phyloP scores from a whole-genome alignment of 2,113 vertebrate genomes.

The Rhea pennata region DNA sequence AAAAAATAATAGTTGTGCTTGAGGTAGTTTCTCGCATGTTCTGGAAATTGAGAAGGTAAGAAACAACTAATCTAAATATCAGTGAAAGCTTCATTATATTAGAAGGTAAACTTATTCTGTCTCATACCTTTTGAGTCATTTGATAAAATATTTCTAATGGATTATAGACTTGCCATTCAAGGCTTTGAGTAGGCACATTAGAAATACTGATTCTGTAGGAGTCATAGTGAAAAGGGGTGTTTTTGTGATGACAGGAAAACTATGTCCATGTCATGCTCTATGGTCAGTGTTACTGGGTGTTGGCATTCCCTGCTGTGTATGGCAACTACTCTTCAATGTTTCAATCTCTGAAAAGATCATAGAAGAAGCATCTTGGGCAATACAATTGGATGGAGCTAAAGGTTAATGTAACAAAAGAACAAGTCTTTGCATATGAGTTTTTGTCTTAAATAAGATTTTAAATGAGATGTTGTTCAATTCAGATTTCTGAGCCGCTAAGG shows the following conservation, averaged over 20 bases:
- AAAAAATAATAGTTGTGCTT: background rate
- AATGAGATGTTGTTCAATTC: background rate
- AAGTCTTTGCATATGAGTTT: background rate
- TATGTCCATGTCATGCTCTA: rapidly evolving
- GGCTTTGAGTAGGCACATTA: background rate
- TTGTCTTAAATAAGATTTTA: background rate
- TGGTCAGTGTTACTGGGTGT: background rate
- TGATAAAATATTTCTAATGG: background rate
- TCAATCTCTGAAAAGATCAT: background rate
- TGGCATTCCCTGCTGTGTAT: background rate
- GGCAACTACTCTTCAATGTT: background rate
- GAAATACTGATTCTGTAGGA: background rate
- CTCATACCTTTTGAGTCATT: background rate
- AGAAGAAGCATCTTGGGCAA: background rate
- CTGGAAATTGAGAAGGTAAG: background rate
- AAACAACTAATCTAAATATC: background rate
- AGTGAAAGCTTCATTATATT: background rate
- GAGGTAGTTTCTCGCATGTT: background rate
- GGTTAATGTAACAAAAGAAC: background rate
- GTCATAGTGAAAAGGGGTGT: background rate
- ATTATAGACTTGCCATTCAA: background rate
- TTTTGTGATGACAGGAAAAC: background rate
- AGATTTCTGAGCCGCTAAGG: background rate
- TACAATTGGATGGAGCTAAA: background rate
- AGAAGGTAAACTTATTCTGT: background rate